These are phyloP conservation scores for Halcyon smyrnensis DNA, from an alignment of 2,797 vertebrate species.

Conservation along the genomic window DNA sequence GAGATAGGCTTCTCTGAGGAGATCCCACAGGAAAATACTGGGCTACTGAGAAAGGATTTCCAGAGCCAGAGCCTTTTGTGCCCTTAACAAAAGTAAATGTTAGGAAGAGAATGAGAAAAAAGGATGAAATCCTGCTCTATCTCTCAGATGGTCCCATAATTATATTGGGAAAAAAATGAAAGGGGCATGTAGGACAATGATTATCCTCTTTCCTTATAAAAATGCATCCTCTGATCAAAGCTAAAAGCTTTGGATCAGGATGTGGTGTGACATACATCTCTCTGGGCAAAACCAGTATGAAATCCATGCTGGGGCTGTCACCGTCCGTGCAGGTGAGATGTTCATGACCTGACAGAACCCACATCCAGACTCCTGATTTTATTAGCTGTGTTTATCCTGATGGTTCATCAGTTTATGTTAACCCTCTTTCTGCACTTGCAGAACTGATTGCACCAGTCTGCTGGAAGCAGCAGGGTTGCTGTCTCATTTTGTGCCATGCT, in stretches of 20 bases:
- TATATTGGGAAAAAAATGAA: background rate
- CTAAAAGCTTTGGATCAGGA: background rate
- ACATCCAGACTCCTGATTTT: background rate
- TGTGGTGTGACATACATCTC: background rate
- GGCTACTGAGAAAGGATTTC: background rate
- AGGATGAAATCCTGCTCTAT: background rate
- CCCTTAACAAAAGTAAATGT: background rate
- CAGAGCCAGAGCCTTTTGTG: background rate
- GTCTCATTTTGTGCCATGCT: background rate
- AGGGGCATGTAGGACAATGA: background rate
- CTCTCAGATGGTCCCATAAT: background rate
- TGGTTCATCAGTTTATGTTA: background rate
- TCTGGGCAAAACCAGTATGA: background rate
- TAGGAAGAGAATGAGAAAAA: background rate
- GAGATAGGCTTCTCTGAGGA: background rate
- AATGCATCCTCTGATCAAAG: background rate
- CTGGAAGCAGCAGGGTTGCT: background rate
- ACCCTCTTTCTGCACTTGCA: background rate
- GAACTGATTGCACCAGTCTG: background rate
- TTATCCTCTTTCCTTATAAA: background rate
- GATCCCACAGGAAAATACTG: background rate
- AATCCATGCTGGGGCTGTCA: background rate
- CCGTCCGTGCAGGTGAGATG: background rate
- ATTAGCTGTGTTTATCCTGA: background rate
- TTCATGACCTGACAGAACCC: background rate